Conservation (phyloP, 2,113 vertebrate species). For the Corvus cornix region DNA sequence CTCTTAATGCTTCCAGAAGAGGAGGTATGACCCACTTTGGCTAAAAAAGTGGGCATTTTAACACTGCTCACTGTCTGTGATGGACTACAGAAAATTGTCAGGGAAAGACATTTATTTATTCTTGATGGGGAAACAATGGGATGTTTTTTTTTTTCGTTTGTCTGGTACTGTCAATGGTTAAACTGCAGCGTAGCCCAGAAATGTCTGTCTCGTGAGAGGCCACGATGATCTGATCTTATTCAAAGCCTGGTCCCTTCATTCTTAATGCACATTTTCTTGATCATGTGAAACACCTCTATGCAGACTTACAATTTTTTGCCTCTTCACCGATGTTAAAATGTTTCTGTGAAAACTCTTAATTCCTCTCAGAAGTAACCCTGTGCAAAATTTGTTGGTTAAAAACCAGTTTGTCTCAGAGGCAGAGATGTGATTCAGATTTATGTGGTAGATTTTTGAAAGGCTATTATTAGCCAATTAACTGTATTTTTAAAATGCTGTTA, state of each 20-base stretch:
- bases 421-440: neutral
- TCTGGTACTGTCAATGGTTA: neutral
- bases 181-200: neutral
- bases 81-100: neutral
- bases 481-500: neutral
- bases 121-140: neutral
- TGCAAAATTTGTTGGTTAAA: neutral
- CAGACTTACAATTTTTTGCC: neutral
- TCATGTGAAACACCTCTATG: neutral
- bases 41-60: neutral
- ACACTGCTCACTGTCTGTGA: accelerated
- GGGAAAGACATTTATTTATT: neutral
- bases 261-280: neutral
- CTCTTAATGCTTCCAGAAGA: neutral
- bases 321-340: neutral
- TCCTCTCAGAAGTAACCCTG: neutral
- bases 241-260: neutral
- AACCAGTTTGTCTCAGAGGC: neutral
- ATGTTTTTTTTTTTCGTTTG: neutral
- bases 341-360: neutral
- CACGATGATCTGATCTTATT: neutral
- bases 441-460: neutral
- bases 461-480: neutral
- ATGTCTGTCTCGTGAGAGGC: neutral
- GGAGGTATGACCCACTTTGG: neutral